Evolutionary conservation across 2,888 invertebrate species (phyloP).

Genomic region (Nymphalis polychloros): DNA sequence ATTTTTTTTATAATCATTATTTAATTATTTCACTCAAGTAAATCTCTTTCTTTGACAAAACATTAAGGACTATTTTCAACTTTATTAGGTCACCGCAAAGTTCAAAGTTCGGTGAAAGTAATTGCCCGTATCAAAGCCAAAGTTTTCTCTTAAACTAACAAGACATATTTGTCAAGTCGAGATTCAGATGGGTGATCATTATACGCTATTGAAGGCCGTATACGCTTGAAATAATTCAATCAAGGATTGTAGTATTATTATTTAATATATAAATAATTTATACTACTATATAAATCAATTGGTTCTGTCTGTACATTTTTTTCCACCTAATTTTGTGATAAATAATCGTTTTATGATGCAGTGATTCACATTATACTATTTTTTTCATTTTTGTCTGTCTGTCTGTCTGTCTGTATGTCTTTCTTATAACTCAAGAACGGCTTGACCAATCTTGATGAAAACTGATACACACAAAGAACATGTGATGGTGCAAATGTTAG

Average conservation of each 20-base stretch:
- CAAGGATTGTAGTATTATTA: background rate
- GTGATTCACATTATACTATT: too few relatives aligned
- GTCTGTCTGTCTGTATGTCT: too few relatives aligned
- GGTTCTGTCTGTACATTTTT: too few relatives aligned
- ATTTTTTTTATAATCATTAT: constrained; percentile 13
- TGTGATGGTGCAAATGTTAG: too few relatives aligned
- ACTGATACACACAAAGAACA: too few relatives aligned
- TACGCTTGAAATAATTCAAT: background rate
- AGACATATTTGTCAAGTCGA: constrained; percentile 44
- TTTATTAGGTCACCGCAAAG: constrained; percentile 26
- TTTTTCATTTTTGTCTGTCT: too few relatives aligned
- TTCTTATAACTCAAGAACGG: too few relatives aligned
- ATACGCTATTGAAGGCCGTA: background rate
- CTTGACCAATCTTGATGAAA: too few relatives aligned
- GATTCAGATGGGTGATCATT: background rate
- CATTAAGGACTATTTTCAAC: constrained; percentile 24
- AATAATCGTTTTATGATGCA: too few relatives aligned
- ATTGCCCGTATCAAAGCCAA: constrained; percentile 57
- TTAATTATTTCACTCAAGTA: constrained; percentile 19
- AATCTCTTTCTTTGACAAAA: constrained; percentile 12
- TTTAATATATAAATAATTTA: too few relatives aligned
- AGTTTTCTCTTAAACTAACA: constrained; percentile 61
- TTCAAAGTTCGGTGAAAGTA: constrained; percentile 26
- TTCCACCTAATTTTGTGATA: too few relatives aligned
- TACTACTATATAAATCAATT: too few relatives aligned